These are phyloP conservation scores for Sesamia nonagrioides DNA, from an alignment of 1,140 invertebrate species.

Conservation along the genomic window DNA sequence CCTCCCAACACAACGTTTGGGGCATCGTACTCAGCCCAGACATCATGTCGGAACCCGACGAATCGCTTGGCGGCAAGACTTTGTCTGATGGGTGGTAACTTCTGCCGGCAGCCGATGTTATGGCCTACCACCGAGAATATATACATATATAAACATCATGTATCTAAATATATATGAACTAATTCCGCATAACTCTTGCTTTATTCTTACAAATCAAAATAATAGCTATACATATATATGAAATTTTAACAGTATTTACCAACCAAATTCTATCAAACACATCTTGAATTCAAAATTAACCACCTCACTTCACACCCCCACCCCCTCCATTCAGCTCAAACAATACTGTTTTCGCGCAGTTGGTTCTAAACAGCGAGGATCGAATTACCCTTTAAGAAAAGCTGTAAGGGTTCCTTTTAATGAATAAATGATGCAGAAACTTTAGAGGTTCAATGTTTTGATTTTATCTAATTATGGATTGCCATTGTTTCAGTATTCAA, in stretches of 20 bases:
- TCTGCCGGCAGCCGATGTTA: no score
- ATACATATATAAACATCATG: no score
- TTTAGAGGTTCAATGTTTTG: slow-evolving; percentile 15
- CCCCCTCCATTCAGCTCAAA: neutral
- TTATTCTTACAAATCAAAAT: no score
- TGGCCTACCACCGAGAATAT: no score
- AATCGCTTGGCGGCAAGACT: no score
- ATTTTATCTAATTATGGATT: neutral
- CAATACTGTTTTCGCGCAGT: neutral
- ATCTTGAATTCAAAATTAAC: neutral
- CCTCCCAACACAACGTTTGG: no score
- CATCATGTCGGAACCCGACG: no score
- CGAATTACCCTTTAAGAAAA: slow-evolving; percentile 5
- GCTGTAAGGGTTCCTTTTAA: neutral
- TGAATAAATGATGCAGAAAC: slow-evolving; percentile 26
- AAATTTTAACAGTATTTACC: neutral
- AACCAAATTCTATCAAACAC: neutral
- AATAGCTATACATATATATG: no score
- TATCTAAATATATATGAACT: no score
- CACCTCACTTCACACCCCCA: neutral
- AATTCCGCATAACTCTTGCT: no score
- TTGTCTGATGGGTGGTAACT: no score
- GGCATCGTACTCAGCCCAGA: no score
- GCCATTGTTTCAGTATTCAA: slow-evolving; percentile 1
- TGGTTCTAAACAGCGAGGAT: slow-evolving; percentile 7